Evolutionary conservation across 2,113 vertebrate species (phyloP).

Genomic region (Barnardius zonarius): DNA sequence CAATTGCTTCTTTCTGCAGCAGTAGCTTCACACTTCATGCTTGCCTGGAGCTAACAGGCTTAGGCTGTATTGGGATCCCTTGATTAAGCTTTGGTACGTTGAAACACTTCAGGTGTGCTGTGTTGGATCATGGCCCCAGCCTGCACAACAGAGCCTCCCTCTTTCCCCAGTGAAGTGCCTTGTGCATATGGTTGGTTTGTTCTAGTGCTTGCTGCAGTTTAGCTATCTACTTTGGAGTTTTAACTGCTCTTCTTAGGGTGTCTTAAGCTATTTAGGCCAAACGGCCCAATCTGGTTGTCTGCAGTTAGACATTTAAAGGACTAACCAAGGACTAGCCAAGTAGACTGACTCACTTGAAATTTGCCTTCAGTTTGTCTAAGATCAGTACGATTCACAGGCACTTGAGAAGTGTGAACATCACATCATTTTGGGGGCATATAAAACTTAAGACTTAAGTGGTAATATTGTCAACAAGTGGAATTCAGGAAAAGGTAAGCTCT

Average conservation of each 20-base stretch:
- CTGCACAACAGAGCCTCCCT: not conserved
- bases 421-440: not conserved
- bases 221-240: constrained; percentile 31
- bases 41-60: not conserved
- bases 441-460: not conserved
- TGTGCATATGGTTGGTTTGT: not conserved
- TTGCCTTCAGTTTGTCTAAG: not conserved
- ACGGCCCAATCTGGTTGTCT: not conserved
- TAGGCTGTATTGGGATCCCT: not conserved
- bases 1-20: not conserved
- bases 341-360: not conserved
- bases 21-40: constrained; percentile 16
- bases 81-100: not conserved
- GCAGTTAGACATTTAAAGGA: not conserved
- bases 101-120: not conserved
- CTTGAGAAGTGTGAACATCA: not conserved
- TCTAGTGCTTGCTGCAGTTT: not conserved
- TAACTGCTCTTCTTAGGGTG: not conserved
- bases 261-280: not conserved
- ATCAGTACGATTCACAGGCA: not conserved
- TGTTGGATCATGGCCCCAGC: not conserved
- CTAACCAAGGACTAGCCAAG: not conserved
- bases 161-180: not conserved
- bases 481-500: not conserved
- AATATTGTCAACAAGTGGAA: not conserved